Evolutionary conservation across 1,140 invertebrate species (phyloP), one percentile per base, ranked within the genome.

Genomic region (Mercenaria mercenaria): DNA sequence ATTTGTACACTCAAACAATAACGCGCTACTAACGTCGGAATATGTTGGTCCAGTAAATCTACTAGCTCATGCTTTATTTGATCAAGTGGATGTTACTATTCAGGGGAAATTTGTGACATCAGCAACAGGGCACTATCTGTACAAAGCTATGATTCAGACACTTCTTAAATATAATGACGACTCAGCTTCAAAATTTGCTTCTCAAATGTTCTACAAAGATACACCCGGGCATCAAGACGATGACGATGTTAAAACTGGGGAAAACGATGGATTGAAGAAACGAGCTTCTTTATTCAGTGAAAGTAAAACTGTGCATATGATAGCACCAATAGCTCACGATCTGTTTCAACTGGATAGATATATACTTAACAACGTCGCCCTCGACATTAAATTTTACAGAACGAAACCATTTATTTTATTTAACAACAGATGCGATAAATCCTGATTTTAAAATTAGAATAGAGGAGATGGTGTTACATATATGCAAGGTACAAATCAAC

Each of bases 51-150:
- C 72, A 41, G 72, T 76, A 4, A 76, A 76, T 43, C 39, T 76
- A 10, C 72, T 76, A 26, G 72, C 72, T n/a, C 72, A 76, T 29
- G 34, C 72, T n/a, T 76, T 76, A 76, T 76, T 76, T n/a, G 72
- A 76, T 6, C 72, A 76, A 76, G 72, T 76, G 3, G 72, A 76
- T 43, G 72, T 76, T 11, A 76, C 72, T 1, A 76, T 76, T 10
- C 72, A 76, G 41, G 72, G 72, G 41, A 76, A 76, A 37, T 76
- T 41, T 76, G 23, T 76, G 2, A 76, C 72, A 8, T 76, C 72
- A 29, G 41, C 72, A 41, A 76, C 72, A 11, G 72, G 72, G 1
- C 3, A 76, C 41, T 76, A 76, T 29, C 72, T 37, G n/a, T 41
- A 43, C 37, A 76, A 76, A n/a, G 43, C 43, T 41, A 10, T 10